These are phyloP conservation scores for Zoanthus sansibaricus DNA, from an alignment of 92 coral and sea anemone species.

Conservation along the genomic window DNA sequence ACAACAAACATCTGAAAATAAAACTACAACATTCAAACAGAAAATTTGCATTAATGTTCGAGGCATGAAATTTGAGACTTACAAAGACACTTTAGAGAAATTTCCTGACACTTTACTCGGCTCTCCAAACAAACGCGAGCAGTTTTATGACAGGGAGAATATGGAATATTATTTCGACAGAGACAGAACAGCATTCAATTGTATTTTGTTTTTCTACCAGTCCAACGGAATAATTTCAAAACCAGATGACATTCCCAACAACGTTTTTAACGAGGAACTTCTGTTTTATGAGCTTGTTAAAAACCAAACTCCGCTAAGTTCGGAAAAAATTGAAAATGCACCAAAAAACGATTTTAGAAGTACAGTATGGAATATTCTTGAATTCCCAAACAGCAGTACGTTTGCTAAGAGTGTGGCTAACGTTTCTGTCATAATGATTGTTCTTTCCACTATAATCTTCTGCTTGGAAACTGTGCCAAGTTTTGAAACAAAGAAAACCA, in stretches of 20 bases:
- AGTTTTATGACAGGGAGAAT: constrained; percentile 73
- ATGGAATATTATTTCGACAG: constrained; percentile 78
- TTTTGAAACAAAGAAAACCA: background rate
- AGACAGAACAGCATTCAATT: constrained; percentile 82
- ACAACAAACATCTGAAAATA: background rate
- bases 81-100: constrained; percentile 79
- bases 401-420: constrained; percentile 64
- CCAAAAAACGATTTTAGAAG: constrained; percentile 4
- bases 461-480: constrained; percentile 87
- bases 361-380: constrained; percentile 75
- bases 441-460: constrained; percentile 81
- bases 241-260: constrained; percentile 79
- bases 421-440: constrained; percentile 68
- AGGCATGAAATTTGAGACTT: constrained; percentile 83
- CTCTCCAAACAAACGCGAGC: constrained; percentile 68
- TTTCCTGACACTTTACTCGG: constrained; percentile 91
- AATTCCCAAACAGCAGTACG: constrained; percentile 61
- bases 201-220: constrained; percentile 90
- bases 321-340: background rate
- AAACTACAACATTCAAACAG: background rate
- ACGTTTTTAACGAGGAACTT: constrained; percentile 79
- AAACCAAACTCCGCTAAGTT: background rate
- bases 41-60: constrained; percentile 81
- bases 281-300: constrained; percentile 76
- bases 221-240: constrained; percentile 90